Evolutionary conservation across 2,113 vertebrate species (phyloP), one percentile per base, ranked within the genome.

Genomic region (Gadus chalcogrammus): DNA sequence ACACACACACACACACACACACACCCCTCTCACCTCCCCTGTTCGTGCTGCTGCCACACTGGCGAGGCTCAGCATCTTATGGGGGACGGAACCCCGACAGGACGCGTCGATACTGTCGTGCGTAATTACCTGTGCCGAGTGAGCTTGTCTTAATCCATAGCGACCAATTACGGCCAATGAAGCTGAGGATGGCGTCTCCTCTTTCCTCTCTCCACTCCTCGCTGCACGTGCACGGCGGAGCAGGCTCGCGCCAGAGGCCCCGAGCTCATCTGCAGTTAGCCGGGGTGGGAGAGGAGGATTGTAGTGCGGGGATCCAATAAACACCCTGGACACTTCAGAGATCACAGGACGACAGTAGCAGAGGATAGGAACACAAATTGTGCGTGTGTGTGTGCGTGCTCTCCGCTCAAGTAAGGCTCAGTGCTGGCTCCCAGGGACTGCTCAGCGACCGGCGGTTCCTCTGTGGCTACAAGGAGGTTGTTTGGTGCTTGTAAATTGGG

Each of bases 401-500:
- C 71, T 20, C 65, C 74, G 70, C 78, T 68, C 74, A 71, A 24
- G 56, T 70, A 70, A 69, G 74, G 62, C 74, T 70, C 27, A 35
- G 17, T 64, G 73, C 74, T 75, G 20, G 67, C 79, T 87, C 82
- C 81, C 83, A 72, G 9, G 4, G 75, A 81, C 75, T 56, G 72
- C 62, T 78, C 65, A 67, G 85, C 68, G 85, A 79, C 83, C 77
- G 76, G 79, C 86, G 81, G 27, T 83, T 88, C 71, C 80, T 88
- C 74, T 72, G 87, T 74, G 88, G 88, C 74, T 85, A 31, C 75
- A 77, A 83, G 79, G 79, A 72, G 82, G 82, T 81, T 89, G 87
- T 90, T 89, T 88, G 81, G 86, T 83, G 86, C 81, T 88, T 85
- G 84, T 83, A 87, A 88, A 87, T 87, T 87, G 85, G 85, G 81